These are phyloP conservation scores for Acleris laterana DNA, from an alignment of 2,888 invertebrate species.

Conservation along the genomic window DNA sequence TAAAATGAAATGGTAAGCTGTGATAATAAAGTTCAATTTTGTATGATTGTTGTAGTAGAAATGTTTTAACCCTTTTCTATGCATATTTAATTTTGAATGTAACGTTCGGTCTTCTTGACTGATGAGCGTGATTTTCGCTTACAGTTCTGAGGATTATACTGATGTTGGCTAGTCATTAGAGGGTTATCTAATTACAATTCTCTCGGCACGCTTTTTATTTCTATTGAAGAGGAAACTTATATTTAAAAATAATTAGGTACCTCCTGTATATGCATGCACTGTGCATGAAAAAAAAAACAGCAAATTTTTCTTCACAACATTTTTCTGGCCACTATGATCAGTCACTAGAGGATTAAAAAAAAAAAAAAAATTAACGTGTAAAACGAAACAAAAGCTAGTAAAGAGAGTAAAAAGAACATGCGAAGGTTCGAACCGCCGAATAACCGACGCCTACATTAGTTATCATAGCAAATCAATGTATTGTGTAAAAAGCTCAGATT, in stretches of 20 bases:
- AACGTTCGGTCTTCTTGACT: conserved; percentile 60
- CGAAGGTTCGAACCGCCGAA: no score
- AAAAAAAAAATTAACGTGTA: no score
- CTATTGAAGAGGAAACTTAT: background rate
- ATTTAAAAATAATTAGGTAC: no score
- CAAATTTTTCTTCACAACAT: no score
- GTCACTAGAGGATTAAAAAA: no score
- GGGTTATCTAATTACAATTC: conserved; percentile 23
- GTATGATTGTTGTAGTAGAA: background rate
- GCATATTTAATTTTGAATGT: conserved; percentile 65
- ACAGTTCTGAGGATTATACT: conserved; percentile 33
- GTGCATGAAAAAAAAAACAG: no score
- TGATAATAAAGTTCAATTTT: background rate
- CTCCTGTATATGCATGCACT: no score
- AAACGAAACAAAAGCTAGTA: no score
- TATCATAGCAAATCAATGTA: conserved; percentile 10
- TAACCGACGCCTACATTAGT: conserved; percentile 5
- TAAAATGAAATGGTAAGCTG: background rate
- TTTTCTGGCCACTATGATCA: no score
- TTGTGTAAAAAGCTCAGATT: background rate
- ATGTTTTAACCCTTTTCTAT: conserved; percentile 52
- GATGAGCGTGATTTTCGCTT: conserved; percentile 55
- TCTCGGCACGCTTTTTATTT: conserved; percentile 2
- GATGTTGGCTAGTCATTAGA: conserved; percentile 29
- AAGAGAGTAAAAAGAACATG: no score